Conservation (phyloP, 2,113 vertebrate species). For the Mus pahari region DNA sequence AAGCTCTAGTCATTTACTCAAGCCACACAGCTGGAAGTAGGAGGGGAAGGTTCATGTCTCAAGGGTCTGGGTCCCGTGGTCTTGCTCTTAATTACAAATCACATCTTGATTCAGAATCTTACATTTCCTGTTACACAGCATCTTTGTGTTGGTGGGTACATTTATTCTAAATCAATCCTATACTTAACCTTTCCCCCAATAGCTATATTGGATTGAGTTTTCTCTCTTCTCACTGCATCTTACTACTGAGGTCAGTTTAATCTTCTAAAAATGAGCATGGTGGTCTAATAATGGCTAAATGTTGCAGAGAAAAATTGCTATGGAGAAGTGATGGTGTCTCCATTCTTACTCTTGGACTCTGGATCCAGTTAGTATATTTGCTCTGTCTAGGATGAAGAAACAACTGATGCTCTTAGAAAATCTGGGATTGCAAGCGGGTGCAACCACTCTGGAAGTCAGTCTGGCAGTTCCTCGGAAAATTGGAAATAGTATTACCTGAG, state of each 20-base stretch:
- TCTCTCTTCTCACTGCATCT: background rate
- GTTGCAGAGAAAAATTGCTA: background rate
- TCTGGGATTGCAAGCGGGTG: no score
- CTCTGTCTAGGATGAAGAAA: background rate
- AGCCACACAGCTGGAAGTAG: background rate
- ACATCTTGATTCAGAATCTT: background rate
- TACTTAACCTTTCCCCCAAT: background rate
- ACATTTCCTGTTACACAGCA: background rate
- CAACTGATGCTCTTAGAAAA: background rate
- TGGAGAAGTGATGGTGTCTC: background rate
- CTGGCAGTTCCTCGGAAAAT: no score
- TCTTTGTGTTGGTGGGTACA: background rate
- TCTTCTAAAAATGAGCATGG: background rate
- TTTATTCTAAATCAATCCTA: background rate
- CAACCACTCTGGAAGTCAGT: no score
- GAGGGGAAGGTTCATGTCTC: background rate
- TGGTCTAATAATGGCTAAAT: background rate
- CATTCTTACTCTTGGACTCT: background rate
- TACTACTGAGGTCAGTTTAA: background rate
- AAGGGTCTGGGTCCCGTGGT: background rate
- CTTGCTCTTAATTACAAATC: constrained; percentile 6
- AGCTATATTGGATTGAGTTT: background rate
- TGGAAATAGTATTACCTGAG: no score
- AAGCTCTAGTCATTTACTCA: background rate
- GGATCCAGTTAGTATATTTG: background rate